Evolutionary conservation across 2,888 invertebrate genomes (phyloP), one percentile per base, ranked within the genome.

Genomic region (Digitonthophagus gazella): DNA sequence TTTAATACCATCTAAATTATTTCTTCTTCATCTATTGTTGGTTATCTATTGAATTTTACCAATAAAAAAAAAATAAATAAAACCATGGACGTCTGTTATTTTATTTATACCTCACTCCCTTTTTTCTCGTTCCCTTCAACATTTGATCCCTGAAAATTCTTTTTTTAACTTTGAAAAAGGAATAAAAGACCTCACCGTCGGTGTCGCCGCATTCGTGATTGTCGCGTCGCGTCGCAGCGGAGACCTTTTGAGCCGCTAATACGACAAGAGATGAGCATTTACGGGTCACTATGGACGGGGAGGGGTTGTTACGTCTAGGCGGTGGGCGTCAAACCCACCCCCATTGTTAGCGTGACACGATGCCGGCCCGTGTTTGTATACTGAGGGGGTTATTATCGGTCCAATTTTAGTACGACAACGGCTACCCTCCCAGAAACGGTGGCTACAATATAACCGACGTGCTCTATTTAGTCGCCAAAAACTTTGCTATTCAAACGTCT

Each of bases 361-460:
- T 66, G 19, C 63, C 65, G 69, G 65, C 22, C 58, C 55, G 61
- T 71, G 71, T 71, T 71, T 71, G 71, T 71, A 71, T 71, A 71
- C 69, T 68, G 67, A 67, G 67, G 28, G 54, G 28, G 61, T 67
- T 71, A 71, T 71, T 71, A 71, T 71, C 71, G 63, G 54, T 64
- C 69, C 71, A 71, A 71, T 71, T 68, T 65, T 65, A 64, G 22
- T 58, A 44, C 58, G 28, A 67, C 67, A 58, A 67, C 28, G 20
- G 58, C 57, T 19, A 44, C 18, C 58, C 22, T 44, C 19, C 67
- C 61, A 15, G 11, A 19, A 66, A n/a, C n/a, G n/a, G 28, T 14
- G 20, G 11, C 14, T 54, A 65, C 65, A 64, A 64, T 44, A n/a
- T 15, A 8, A 16, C 20, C 20, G 65, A 11, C 64, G 64, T 19